Evolutionary conservation across 2,888 invertebrate species (phyloP).

Genomic region (Epistrophe eligans): DNA sequence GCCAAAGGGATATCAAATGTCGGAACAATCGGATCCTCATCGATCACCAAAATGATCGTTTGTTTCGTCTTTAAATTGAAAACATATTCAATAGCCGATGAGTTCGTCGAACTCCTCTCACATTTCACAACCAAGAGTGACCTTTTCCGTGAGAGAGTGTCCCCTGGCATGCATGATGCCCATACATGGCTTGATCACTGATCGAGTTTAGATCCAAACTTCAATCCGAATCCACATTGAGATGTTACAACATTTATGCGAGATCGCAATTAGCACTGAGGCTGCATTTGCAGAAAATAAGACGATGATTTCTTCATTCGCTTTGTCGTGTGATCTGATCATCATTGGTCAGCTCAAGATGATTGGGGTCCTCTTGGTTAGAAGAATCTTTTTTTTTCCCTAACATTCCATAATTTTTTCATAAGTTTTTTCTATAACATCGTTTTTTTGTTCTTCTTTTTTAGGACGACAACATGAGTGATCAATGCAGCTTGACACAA

Average conservation of each 20-base stretch:
- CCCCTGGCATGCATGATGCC: conserved; percentile 25
- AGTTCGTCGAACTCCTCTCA: conserved; percentile 33
- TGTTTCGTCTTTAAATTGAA: conserved; percentile 34
- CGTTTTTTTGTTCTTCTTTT: conserved; percentile 56
- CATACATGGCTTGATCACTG: conserved; percentile 58
- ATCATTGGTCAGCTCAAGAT: conserved; percentile 18
- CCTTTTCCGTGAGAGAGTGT: conserved; percentile 55
- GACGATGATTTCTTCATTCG: conserved; percentile 70
- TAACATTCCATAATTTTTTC: conserved; percentile 60
- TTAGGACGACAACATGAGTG: conserved; percentile 83
- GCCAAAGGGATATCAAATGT: conserved; percentile 32
- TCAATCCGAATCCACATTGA: conserved; percentile 51
- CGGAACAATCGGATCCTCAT: conserved; percentile 55
- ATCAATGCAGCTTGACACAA: conserved; percentile 85
- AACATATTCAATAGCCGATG: conserved; percentile 33
- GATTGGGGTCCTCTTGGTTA: conserved; percentile 49
- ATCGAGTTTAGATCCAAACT: conserved; percentile 64
- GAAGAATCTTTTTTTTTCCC: conserved; percentile 41
- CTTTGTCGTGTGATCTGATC: conserved; percentile 33
- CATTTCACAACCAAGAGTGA: conserved; percentile 36
- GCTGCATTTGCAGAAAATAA: conserved; percentile 31
- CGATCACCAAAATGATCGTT: conserved; percentile 67
- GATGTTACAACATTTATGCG: conserved; percentile 71
- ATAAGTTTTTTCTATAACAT: conserved; percentile 19
- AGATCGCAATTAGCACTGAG: conserved; percentile 68